These are phyloP conservation scores for Caretta caretta DNA, from an alignment of 2,113 vertebrate species.

Conservation along the genomic window DNA sequence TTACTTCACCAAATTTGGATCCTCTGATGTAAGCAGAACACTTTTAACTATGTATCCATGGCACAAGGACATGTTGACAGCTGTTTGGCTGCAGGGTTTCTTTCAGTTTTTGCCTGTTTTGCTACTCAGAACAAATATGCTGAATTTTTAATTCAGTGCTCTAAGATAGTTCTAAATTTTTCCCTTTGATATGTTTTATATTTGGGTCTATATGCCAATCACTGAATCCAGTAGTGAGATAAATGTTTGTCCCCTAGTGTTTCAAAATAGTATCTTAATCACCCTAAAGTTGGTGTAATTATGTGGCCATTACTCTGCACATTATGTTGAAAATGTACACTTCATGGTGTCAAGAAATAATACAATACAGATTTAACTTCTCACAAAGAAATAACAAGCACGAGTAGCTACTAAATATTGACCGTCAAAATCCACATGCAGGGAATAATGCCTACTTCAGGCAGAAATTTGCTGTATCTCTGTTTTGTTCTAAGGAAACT, in stretches of 20 bases:
- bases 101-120: background rate
- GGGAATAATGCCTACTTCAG: background rate
- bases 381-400: background rate
- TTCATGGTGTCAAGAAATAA: background rate
- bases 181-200: background rate
- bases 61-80: background rate
- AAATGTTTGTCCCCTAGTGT: background rate
- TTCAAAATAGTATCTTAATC: background rate
- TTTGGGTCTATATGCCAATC: background rate
- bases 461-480: background rate
- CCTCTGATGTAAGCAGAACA: background rate
- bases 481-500: background rate
- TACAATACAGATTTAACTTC: background rate
- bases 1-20: constrained; percentile 7
- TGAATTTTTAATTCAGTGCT: background rate
- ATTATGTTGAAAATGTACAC: background rate
- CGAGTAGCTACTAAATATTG: background rate
- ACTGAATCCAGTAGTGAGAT: background rate
- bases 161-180: background rate
- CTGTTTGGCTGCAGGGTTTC: background rate
- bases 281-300: background rate
- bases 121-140: background rate
- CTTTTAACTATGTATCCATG: background rate
- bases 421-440: background rate
- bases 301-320: background rate